phyloP scores from a whole-genome alignment of 2,888 invertebrate genomes.

The Notocelia uddmanniana region DNA sequence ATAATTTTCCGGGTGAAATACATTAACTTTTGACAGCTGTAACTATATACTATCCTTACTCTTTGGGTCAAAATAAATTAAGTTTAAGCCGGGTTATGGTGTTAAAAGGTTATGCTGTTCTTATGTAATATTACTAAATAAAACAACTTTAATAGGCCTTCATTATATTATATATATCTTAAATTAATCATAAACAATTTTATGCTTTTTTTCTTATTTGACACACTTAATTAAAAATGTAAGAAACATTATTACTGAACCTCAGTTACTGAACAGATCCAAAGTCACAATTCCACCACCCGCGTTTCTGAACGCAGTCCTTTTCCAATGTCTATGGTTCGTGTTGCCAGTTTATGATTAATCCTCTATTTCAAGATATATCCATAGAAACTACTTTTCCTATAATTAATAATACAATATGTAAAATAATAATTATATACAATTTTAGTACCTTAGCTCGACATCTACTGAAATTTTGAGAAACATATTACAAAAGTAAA shows the following conservation, averaged over 20 bases:
- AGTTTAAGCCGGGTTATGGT: constrained; percentile 5
- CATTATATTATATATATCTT: no score
- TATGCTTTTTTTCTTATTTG: no score
- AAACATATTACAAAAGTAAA: no score
- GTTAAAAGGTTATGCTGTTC: background rate
- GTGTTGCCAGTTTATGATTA: constrained; percentile 4
- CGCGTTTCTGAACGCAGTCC: constrained; percentile 30
- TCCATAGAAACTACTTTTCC: no score
- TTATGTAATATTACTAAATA: constrained; percentile 2
- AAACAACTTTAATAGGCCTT: constrained; percentile 2
- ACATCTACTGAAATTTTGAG: no score
- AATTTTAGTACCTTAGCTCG: no score
- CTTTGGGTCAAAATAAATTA: constrained; percentile 17
- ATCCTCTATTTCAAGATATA: background rate
- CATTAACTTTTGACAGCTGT: constrained; percentile 36
- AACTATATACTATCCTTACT: constrained; percentile 40
- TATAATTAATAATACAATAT: no score
- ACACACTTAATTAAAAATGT: no score
- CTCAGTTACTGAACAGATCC: background rate
- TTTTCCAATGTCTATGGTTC: constrained; percentile 19
- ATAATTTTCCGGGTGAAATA: constrained; percentile 33
- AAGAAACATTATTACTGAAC: no score
- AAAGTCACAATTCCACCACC: background rate
- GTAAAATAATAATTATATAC: no score
- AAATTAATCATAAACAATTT: no score